Conservation (phyloP, 2,888 invertebrate species). For the Thereva nobilitata region DNA sequence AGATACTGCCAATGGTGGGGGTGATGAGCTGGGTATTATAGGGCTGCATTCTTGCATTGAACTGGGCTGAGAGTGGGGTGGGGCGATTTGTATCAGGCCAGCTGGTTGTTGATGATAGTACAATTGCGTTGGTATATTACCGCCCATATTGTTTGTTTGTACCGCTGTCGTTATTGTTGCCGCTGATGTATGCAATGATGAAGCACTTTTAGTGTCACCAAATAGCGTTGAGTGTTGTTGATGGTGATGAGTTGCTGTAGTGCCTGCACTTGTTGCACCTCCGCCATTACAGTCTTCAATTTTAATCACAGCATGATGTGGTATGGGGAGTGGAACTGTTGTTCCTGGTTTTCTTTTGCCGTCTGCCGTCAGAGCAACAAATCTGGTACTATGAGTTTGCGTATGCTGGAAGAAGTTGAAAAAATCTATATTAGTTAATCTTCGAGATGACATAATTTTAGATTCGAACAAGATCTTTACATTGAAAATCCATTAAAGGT, state of each 20-base stretch:
- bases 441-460: neutral
- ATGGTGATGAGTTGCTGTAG: constrained; percentile 55
- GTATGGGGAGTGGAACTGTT: constrained; percentile 52
- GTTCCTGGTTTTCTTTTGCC: constrained; percentile 58
- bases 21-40: constrained; percentile 24
- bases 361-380: constrained; percentile 66
- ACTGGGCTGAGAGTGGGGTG: constrained; percentile 27
- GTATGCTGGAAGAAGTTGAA: constrained; percentile 57
- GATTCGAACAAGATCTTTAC: too few species aligned
- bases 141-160: constrained; percentile 42
- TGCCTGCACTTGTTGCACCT: constrained; percentile 41
- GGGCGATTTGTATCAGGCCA: constrained; percentile 43
- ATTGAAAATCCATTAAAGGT: too few species aligned
- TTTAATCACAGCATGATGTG: constrained; percentile 66
- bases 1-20: constrained; percentile 29
- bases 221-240: constrained; percentile 46
- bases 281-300: constrained; percentile 66
- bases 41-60: constrained; percentile 38
- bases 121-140: constrained; percentile 40
- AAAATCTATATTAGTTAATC: constrained; percentile 9
- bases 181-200: constrained; percentile 41
- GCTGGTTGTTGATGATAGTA: constrained; percentile 43
- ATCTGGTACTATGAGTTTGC: constrained; percentile 69
- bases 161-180: constrained; percentile 42
- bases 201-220: constrained; percentile 46